A percentile compares a stretch with the other conserved stretches of the same genome.
Evolutionary conservation across 2,113 vertebrate species (phyloP).

Genomic region (Plotosus lineatus): DNA sequence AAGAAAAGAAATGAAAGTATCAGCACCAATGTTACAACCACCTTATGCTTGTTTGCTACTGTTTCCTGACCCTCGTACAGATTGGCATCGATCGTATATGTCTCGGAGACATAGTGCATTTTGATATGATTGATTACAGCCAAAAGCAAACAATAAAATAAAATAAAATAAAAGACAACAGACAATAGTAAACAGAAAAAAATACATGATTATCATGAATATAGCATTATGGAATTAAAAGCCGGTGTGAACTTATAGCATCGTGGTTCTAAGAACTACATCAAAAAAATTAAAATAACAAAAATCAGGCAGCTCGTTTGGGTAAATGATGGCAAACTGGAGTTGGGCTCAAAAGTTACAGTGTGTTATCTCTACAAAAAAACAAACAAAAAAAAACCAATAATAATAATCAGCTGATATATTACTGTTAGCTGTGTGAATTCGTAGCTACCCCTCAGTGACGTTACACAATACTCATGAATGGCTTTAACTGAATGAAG

Average conservation of each 20-base stretch:
- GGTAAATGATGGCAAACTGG: slow-evolving; percentile 45
- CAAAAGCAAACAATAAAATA: slow-evolving; percentile 61
- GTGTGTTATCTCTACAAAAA: slow-evolving; percentile 66
- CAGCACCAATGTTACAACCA: slow-evolving; percentile 76
- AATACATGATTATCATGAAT: slow-evolving; percentile 59
- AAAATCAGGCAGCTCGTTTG: slow-evolving; percentile 62
- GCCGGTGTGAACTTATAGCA: slow-evolving; percentile 58
- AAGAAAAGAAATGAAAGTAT: not conserved
- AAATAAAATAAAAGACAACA: slow-evolving; percentile 58
- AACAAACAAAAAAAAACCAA: not conserved
- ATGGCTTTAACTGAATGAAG: slow-evolving; percentile 55
- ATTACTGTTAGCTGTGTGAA: slow-evolving; percentile 61
- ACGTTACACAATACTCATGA: slow-evolving; percentile 34
- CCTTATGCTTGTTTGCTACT: slow-evolving; percentile 64
- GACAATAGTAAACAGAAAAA: slow-evolving; percentile 58
- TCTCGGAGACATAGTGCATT: slow-evolving; percentile 69
- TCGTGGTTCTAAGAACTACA: slow-evolving; percentile 34
- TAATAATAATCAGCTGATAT: slow-evolving; percentile 51
- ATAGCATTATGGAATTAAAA: slow-evolving; percentile 63
- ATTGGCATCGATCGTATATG: slow-evolving; percentile 60
- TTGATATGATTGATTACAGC: slow-evolving; percentile 72
- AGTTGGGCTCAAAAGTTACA: slow-evolving; percentile 57
- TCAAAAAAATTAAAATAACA: slow-evolving; percentile 24
- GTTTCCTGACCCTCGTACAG: slow-evolving; percentile 54
- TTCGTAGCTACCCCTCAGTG: slow-evolving; percentile 44